Evolutionary conservation across 2,113 vertebrate genomes (phyloP).

Genomic region (Chamaea fasciata): DNA sequence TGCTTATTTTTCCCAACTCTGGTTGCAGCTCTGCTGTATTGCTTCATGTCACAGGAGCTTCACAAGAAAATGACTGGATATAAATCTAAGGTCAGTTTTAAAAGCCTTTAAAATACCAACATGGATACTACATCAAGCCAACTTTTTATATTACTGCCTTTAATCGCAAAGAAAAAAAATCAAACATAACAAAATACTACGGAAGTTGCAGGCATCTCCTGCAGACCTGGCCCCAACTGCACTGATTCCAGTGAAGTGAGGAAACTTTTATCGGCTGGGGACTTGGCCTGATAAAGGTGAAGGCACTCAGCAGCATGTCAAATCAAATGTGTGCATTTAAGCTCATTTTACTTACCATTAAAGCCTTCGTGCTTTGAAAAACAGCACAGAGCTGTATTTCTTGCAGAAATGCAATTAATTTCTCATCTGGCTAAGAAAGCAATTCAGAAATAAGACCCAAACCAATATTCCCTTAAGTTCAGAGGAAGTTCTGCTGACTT

Average conservation of each 20-base stretch:
- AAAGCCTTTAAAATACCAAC: conserved; percentile 35
- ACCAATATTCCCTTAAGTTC: not conserved
- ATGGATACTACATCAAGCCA: not conserved
- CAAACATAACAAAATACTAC: not conserved
- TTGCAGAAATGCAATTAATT: not conserved
- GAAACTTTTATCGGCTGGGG: not conserved
- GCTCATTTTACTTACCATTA: not conserved
- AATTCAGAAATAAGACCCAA: not conserved
- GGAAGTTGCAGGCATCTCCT: not conserved
- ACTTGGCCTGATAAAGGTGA: not conserved
- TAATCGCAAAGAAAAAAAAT: not conserved
- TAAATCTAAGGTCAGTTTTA: conserved; percentile 2
- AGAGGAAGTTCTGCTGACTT: not conserved
- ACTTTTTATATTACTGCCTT: not conserved
- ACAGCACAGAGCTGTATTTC: not conserved
- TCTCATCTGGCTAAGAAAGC: not conserved
- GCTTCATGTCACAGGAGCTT: not conserved
- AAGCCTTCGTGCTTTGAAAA: not conserved
- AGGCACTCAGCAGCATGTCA: not conserved
- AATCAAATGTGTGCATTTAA: not conserved
- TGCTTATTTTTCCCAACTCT: not conserved
- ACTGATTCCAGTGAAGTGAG: not conserved
- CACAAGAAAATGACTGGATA: not conserved
- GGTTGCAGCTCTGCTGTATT: not conserved
- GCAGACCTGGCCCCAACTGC: not conserved